Base-by-base conservation (phyloP, 1,140 invertebrate genomes). In the Ganaspis sp. region DNA sequence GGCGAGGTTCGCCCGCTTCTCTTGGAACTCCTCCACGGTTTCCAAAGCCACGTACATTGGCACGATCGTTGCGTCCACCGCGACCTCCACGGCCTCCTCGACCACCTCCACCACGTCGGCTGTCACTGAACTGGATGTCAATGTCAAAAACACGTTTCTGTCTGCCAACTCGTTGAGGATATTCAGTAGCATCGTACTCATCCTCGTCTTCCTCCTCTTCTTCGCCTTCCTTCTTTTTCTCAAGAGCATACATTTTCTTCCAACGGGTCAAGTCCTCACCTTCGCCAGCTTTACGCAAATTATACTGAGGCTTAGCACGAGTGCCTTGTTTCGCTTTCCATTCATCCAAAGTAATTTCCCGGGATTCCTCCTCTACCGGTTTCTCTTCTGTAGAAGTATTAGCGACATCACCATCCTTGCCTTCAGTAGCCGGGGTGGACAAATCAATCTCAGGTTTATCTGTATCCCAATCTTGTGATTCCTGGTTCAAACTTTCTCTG, bases 231-330 rank as follows among this genome's bases (percentile, higher is more conserved):
- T 95, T 95, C 89, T 96, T 96, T 89, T 96, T 96, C 85, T 96
- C 94, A 58, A 97, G 91, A 83, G 94, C 93, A 81, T 96, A 96
- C 93, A 97, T 96, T 85, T 98, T 98, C 90, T 98, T 98, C 97
- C 97, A 98, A 89, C 97, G 96, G 64, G 95, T 94, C 54, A 95
- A 92, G 88, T 98, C 96, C 88, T 98, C 97, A 42, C 97, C 97
- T 92, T 98, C 97, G 53, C 97, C 97, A 73, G 97, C 96, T 91
- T 98, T 97, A 75, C 97, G 94, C 81, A 98, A 90, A 90, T 98
- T 98, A 87, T 96, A 98, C 80, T 95, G 94, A 29, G 97, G 97
- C 85, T 95, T 96, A 53, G 93, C 93, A 85, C 95, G 93, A 73
- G 93, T 93, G 75, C 93, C 93, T 81, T 94, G 94, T 83, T 96